These are phyloP conservation scores for Chydorus sphaericus DNA, from an alignment of 2,888 invertebrate species.

Conservation along the genomic window DNA sequence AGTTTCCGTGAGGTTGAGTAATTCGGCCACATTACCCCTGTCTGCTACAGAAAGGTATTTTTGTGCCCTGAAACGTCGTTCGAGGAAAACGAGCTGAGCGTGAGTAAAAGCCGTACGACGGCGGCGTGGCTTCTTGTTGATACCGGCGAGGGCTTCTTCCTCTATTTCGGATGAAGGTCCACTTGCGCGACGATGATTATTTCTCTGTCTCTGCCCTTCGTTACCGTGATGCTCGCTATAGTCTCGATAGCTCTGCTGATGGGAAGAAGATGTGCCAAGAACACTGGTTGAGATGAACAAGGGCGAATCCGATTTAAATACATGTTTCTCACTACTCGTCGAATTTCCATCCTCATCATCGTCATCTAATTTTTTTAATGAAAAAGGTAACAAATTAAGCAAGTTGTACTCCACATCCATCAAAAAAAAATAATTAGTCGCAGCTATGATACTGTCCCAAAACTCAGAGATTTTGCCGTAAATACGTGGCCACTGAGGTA, in stretches of 20 bases:
- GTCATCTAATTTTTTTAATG: too few relatives aligned
- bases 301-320: background rate
- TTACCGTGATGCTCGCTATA: background rate
- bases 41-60: constrained; percentile 89
- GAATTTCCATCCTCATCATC: too few relatives aligned
- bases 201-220: background rate
- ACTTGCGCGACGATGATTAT: background rate
- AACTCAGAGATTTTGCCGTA: too few relatives aligned
- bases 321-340: background rate
- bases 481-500: too few relatives aligned
- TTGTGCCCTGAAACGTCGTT: constrained; percentile 81
- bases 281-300: too few relatives aligned
- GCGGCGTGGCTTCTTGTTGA: constrained; percentile 54
- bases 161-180: background rate
- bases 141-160: background rate
- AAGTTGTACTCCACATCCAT: too few relatives aligned
- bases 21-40: constrained; percentile 80
- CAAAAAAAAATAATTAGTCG: too few relatives aligned
- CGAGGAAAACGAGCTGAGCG: constrained; percentile 78
- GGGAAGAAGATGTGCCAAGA: background rate
- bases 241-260: background rate
- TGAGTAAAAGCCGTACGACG: constrained; percentile 86
- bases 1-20: constrained; percentile 75
- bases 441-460: too few relatives aligned
- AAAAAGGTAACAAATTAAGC: too few relatives aligned